A percentile compares a stretch with the other conserved stretches of the same genome.
Conservation (phyloP, 2,797 vertebrate species). For the Pangasius djambal region DNA sequence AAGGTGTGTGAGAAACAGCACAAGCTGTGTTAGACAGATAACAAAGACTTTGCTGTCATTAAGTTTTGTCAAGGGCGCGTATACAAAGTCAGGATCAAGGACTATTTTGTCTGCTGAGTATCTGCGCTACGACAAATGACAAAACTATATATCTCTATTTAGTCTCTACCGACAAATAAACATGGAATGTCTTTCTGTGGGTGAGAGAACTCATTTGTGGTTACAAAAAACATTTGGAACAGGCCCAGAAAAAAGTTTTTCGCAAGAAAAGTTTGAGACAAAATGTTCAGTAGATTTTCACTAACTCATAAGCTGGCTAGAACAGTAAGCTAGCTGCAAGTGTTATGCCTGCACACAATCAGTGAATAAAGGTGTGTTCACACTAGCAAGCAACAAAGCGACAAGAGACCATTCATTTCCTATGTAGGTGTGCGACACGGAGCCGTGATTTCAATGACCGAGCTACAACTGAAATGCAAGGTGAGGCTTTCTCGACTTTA, state of each 20-base stretch:
- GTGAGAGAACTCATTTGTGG: not conserved
- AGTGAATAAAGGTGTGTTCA: not conserved
- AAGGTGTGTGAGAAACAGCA: not conserved
- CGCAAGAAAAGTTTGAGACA: not conserved
- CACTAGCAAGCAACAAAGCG: not conserved
- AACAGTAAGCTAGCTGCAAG: not conserved
- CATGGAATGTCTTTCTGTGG: not conserved
- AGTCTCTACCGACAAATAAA: not conserved
- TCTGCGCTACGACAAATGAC: not conserved
- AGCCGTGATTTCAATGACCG: not conserved
- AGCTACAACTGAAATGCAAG: not conserved
- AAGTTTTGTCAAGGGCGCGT: not conserved
- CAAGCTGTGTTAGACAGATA: not conserved
- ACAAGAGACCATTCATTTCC: not conserved
- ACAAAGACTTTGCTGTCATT: not conserved
- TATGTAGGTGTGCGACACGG: not conserved
- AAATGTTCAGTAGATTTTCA: not conserved
- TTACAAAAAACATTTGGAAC: not conserved
- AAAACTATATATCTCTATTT: not conserved
- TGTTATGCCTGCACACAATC: not conserved
- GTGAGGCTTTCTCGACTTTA: not conserved
- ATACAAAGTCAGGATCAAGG: not conserved
- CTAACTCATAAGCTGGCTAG: not conserved
- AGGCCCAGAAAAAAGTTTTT: not conserved
- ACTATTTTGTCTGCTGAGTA: not conserved